Percentiles rank a stretch among this genome's conserved stretches.
Conservation (phyloP, 2,888 invertebrate genomes). For the Ptilodon capucinus region DNA sequence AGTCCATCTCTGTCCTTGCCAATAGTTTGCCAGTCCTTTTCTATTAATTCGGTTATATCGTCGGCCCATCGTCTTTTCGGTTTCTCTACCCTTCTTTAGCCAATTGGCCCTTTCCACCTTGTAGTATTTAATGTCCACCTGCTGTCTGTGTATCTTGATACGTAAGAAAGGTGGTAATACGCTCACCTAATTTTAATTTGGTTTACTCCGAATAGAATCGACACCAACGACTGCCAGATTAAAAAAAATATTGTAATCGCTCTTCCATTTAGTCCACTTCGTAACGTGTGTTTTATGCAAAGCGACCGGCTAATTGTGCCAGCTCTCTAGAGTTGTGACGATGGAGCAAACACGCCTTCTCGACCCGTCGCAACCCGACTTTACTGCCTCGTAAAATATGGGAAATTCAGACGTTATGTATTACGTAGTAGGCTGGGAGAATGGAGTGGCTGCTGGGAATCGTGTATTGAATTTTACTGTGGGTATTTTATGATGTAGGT, state of each 20-base stretch:
- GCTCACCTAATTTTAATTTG: too few relatives aligned
- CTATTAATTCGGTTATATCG: too few relatives aligned
- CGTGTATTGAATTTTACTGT: constrained; percentile 23
- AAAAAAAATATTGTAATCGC: not conserved
- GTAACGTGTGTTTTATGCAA: constrained; percentile 59
- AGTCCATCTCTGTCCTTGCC: too few relatives aligned
- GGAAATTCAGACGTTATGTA: constrained; percentile 26
- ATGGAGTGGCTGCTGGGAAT: not conserved
- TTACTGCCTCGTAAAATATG: constrained; percentile 46
- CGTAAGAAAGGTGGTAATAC: too few relatives aligned
- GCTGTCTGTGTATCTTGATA: too few relatives aligned
- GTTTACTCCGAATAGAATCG: too few relatives aligned
- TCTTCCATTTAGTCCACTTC: constrained; percentile 32
- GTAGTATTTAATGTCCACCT: too few relatives aligned
- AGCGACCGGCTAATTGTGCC: constrained; percentile 65
- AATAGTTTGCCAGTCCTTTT: too few relatives aligned
- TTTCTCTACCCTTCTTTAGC: too few relatives aligned
- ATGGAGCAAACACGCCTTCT: constrained; percentile 51
- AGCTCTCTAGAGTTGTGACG: constrained; percentile 50
- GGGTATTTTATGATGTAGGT: constrained; percentile 17
- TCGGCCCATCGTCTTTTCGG: too few relatives aligned
- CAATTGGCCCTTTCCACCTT: too few relatives aligned
- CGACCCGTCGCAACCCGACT: constrained; percentile 37
- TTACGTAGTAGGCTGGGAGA: constrained; percentile 5
- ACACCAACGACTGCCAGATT: too few relatives aligned